Evolutionary conservation across 2,113 vertebrate species (phyloP).

Genomic region (Callopanchax toddi): DNA sequence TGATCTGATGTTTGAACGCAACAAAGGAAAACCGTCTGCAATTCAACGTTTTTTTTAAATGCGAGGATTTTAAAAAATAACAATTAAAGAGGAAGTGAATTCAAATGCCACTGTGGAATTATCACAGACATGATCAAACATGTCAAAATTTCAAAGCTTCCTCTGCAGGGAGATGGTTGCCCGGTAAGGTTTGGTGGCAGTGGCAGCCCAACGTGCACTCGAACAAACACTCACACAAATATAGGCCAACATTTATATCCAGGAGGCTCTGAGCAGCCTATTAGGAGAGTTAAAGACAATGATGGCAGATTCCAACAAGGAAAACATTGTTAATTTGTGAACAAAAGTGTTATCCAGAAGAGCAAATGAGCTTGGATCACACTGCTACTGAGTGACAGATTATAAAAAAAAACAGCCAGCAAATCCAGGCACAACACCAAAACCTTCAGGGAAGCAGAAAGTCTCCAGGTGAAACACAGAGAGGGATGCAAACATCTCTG

Average conservation of each 20-base stretch:
- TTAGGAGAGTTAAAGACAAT: neutral
- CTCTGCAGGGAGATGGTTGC: slow-evolving; percentile 19
- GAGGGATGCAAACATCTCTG: no score
- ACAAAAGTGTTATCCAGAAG: neutral
- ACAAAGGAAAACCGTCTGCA: no score
- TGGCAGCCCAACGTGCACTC: no score
- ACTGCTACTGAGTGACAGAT: no score
- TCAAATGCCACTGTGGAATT: neutral
- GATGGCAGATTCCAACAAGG: neutral
- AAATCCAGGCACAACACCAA: no score
- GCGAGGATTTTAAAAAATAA: neutral
- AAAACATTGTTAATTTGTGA: neutral
- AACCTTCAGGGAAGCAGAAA: neutral
- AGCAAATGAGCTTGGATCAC: neutral
- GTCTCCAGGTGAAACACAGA: no score
- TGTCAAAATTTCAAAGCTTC: slow-evolving; percentile 36
- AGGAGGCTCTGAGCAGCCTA: neutral
- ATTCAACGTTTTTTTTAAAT: neutral
- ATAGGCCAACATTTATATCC: neutral
- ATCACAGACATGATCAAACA: slow-evolving; percentile 46
- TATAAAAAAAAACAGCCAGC: no score
- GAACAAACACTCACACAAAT: no score
- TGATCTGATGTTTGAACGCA: no score
- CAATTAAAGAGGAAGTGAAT: slow-evolving; percentile 2
- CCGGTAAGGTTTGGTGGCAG: neutral